Conservation (phyloP, 2,888 invertebrate genomes). For the Nematopogon swammerdamellus region DNA sequence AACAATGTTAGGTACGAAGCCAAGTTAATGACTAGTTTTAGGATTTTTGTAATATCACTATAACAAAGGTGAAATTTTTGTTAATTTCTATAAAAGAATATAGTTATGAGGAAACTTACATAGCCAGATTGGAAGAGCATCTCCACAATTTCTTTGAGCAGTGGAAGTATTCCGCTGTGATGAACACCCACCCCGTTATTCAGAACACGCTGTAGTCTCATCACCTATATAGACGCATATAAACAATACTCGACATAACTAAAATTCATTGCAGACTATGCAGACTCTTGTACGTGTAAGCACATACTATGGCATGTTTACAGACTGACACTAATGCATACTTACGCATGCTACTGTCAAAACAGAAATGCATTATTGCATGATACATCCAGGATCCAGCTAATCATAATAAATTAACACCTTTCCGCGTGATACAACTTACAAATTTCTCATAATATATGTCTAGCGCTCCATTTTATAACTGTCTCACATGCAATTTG, state of each 20-base stretch:
- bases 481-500: too few relatives aligned
- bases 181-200: constrained; percentile 93
- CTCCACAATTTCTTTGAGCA: constrained; percentile 99
- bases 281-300: too few relatives aligned
- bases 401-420: neutral
- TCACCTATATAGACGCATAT: constrained; percentile 21
- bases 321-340: too few relatives aligned
- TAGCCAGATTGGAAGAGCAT: constrained; percentile 92
- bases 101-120: too few relatives aligned
- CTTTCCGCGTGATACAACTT: too few relatives aligned
- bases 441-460: too few relatives aligned
- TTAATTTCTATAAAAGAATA: too few relatives aligned
- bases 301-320: too few relatives aligned
- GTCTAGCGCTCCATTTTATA: too few relatives aligned
- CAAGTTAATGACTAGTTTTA: neutral
- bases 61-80: neutral
- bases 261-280: neutral
- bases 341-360: too few relatives aligned
- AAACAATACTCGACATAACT: neutral
- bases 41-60: neutral
- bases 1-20: neutral
- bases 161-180: constrained; percentile 96
- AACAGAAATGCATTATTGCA: too few relatives aligned
- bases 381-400: neutral
- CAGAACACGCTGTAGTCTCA: constrained; percentile 37